These are phyloP conservation scores for Acromyrmex charruanus DNA, from an alignment of 1,140 invertebrate species.

Conservation along the genomic window DNA sequence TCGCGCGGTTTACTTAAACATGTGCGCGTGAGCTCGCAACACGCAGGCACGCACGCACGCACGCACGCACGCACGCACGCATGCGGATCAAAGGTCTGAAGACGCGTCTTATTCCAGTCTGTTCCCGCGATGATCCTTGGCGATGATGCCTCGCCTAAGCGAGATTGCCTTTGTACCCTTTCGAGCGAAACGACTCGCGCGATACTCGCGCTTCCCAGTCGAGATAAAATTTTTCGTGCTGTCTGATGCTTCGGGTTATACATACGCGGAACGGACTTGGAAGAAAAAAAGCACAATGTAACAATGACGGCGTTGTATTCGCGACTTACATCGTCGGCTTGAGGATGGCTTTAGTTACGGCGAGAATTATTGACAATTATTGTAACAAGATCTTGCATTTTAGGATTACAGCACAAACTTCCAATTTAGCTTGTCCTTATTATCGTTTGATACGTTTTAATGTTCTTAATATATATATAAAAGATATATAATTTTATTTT, in stretches of 20 bases:
- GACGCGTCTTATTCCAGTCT: conserved; percentile 53
- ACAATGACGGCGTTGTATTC: conserved; percentile 47
- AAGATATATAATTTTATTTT: not conserved
- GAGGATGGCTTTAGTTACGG: not conserved
- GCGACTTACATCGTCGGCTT: not conserved
- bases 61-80: conserved; percentile 16
- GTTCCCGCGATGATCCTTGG: conserved; percentile 53
- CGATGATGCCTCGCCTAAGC: conserved; percentile 62
- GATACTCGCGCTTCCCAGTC: conserved; percentile 47
- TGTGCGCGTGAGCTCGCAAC: conserved; percentile 5
- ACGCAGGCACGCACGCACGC: not conserved
- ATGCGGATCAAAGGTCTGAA: conserved; percentile 67
- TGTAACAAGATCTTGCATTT: not conserved
- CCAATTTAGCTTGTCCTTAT: not conserved
- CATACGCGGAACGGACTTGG: conserved; percentile 24
- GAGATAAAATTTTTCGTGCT: conserved; percentile 54
- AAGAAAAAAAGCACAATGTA: conserved; percentile 6
- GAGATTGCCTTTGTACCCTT: conserved; percentile 66
- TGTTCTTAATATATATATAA: not conserved
- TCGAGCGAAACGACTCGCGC: conserved; percentile 58
- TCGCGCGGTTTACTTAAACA: conserved; percentile 65
- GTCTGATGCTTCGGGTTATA: conserved; percentile 35
- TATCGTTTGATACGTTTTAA: not conserved
- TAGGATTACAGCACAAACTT: not conserved
- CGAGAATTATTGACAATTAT: conserved; percentile 7